Evolutionary conservation across 2,888 invertebrate species (phyloP), one percentile per base, ranked within the genome.

Genomic region (Mantis religiosa): DNA sequence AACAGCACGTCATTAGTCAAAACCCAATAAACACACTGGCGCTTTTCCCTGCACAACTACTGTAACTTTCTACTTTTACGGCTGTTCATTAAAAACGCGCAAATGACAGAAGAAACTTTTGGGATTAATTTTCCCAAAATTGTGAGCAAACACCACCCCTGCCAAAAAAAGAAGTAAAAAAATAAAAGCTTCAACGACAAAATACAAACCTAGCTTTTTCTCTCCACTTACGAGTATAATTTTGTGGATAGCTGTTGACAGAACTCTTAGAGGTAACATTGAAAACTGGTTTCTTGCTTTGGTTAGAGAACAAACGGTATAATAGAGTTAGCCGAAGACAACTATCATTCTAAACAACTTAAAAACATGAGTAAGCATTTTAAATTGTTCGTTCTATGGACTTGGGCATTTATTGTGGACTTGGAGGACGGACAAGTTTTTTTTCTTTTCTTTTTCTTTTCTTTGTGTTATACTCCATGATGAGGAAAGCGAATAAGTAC

Each of bases 351-450:
- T 85, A n/a, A 85, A 47, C 85, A 85, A 85, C 85, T 85, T 85
- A 85, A 47, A 47, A 85, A 85, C 85, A 85, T 85, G 85, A 85
- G 85, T 85, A 85, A 85, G 85, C 85, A 85, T 85, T 47, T 85
- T 85, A 85, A 85, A 85, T 47, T 41, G 47, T 84, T 41, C 41
- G 47, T 34, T 84, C 84, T 30, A 25, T 30, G 84, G 30, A 34
- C 84, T n/a, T 84, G 34, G n/a, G 25, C 30, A 54, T 54, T 34
- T 54, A 54, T 54, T 12, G 54, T 54, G 54, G 54, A 71, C 54
- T 71, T 71, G 54, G 54, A 71, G 25, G 54, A 71, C 54, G 54
- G 54, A 20, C 8, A 20, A 20, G 15, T 20, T 71, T 71, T 71
- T 54, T 71, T 25, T 3, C 20, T 20, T 71, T 71, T n/a, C n/a